These are phyloP conservation scores for Centrocercus urophasianus DNA, from an alignment of 2,113 vertebrate genomes.

Conservation along the genomic window DNA sequence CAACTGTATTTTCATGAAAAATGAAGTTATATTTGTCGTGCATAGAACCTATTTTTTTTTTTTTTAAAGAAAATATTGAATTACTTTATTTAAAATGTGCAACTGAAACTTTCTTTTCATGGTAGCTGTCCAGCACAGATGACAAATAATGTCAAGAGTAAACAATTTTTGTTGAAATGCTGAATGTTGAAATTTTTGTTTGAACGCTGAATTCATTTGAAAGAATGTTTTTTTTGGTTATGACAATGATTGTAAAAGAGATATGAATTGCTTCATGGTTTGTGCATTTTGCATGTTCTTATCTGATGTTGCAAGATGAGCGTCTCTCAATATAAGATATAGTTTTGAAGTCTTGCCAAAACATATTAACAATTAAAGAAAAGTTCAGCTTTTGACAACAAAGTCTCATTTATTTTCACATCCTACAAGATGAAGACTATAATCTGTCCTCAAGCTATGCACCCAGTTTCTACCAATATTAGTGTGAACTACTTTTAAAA, in stretches of 20 bases:
- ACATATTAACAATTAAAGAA: neutral
- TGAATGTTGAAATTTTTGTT: neutral
- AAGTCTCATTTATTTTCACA: constrained; percentile 51
- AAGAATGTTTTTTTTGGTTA: neutral
- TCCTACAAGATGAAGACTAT: constrained; percentile 25
- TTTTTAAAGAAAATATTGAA: neutral
- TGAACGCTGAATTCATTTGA: neutral
- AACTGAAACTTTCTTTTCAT: neutral
- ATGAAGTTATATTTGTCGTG: neutral
- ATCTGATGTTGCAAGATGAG: neutral
- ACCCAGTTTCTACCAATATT: neutral
- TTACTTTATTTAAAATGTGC: neutral
- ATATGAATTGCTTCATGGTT: neutral
- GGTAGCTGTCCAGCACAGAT: neutral
- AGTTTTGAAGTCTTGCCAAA: constrained; percentile 35
- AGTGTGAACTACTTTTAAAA: neutral
- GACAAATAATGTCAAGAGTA: neutral
- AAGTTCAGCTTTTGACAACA: constrained; percentile 32
- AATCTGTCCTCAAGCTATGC: constrained; percentile 56
- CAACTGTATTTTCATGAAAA: neutral
- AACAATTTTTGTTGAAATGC: neutral
- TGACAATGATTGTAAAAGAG: neutral
- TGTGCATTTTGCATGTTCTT: neutral
- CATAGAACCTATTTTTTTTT: neutral
- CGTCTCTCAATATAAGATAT: neutral